Percentiles rank a stretch among this genome's conserved stretches.
These are phyloP conservation scores for Myotis vivesi DNA, from an alignment of 2,797 vertebrate species.

Conservation along the genomic window DNA sequence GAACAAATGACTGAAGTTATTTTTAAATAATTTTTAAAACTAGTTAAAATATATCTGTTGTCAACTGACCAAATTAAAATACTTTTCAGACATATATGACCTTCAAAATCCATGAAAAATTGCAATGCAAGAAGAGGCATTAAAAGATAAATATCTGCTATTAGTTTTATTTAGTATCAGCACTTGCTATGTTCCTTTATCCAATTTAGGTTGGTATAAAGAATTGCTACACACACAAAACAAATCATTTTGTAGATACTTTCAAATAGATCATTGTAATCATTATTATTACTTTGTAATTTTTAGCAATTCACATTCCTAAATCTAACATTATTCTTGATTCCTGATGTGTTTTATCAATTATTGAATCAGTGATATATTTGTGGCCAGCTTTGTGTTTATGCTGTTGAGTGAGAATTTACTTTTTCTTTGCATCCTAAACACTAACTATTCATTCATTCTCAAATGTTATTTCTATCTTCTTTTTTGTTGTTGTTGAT, in stretches of 20 bases:
- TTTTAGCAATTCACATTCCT: conserved; percentile 18
- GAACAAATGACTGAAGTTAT: conserved; percentile 33
- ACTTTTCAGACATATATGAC: conserved; percentile 1
- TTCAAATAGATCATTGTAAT: background rate
- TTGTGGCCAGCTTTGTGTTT: conserved; percentile 12
- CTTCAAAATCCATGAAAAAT: conserved; percentile 40
- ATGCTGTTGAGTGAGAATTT: background rate
- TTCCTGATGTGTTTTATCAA: background rate
- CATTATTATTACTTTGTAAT: background rate
- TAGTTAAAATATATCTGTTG: conserved; percentile 26
- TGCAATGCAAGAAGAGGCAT: background rate
- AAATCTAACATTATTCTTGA: conserved; percentile 31
- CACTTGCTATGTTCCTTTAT: background rate
- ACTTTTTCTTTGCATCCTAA: conserved; percentile 21
- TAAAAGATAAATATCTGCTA: conserved; percentile 40
- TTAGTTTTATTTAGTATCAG: background rate
- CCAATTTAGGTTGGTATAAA: background rate
- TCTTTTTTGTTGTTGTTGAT: conserved; percentile 7
- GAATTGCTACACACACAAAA: background rate
- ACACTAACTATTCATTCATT: background rate
- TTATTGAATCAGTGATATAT: background rate
- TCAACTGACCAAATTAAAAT: conserved; percentile 17
- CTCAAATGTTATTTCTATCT: background rate
- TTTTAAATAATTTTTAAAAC: conserved; percentile 48
- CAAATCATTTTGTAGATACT: background rate